phyloP scores from a whole-genome alignment of 2,113 vertebrate genomes.

The Rhipidura dahli region DNA sequence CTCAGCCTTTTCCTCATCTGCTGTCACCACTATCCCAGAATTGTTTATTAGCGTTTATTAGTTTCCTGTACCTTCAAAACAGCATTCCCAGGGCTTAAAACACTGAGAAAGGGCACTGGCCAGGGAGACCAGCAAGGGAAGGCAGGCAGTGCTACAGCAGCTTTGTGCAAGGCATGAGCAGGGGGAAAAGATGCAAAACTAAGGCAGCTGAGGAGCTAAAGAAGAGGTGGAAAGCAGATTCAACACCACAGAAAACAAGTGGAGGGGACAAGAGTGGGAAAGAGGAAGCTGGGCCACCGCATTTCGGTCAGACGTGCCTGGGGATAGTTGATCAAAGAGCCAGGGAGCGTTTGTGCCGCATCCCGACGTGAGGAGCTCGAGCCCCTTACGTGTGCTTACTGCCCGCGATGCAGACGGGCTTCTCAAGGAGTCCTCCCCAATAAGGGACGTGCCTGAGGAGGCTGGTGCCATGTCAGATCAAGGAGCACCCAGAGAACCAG shows the following conservation, averaged over 20 bases:
- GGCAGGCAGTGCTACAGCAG: not conserved
- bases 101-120: not conserved
- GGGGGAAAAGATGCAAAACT: not conserved
- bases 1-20: not conserved
- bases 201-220: not conserved
- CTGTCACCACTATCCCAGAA: not conserved
- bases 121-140: not conserved
- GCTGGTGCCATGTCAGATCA: fast-evolving
- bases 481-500: fast-evolving
- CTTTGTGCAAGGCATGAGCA: fast-evolving
- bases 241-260: not conserved
- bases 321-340: not conserved
- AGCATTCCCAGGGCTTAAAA: not conserved
- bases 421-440: not conserved
- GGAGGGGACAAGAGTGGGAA: not conserved
- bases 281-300: not conserved
- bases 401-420: fast-evolving
- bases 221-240: not conserved
- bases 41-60: not conserved
- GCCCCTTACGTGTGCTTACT: fast-evolving
- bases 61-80: not conserved
- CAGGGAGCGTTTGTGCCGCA: not conserved
- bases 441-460: fast-evolving
- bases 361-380: fast-evolving
- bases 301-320: fast-evolving